phyloP scores from a whole-genome alignment of 2,113 vertebrate genomes.

The Girardinichthys multiradiatus region DNA sequence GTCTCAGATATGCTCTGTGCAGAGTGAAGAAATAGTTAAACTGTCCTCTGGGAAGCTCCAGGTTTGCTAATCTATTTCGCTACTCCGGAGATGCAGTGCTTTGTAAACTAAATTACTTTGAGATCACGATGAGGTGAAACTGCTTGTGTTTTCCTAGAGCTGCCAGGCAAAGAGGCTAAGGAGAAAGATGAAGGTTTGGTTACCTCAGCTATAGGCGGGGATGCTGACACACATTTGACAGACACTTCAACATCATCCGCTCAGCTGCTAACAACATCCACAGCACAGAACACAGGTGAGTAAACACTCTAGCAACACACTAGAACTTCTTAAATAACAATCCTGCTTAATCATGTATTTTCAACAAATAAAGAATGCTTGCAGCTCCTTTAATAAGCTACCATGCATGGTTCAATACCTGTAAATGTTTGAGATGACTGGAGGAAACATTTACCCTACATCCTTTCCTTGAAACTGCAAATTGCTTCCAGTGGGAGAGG shows the following conservation, averaged over 20 bases:
- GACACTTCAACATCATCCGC: constrained; percentile 18
- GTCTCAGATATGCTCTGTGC: constrained; percentile 38
- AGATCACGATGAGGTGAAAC: constrained; percentile 44
- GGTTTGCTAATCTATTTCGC: constrained; percentile 36
- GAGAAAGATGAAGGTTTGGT: constrained; percentile 37
- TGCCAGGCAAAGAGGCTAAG: constrained; percentile 29
- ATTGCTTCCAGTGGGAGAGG: constrained; percentile 62
- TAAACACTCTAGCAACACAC: constrained; percentile 4
- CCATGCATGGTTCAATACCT: constrained; percentile 15
- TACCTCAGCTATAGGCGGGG: constrained; percentile 13
- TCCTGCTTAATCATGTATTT: not conserved
- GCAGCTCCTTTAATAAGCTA: constrained; percentile 12
- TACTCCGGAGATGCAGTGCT: not conserved
- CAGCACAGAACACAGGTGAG: constrained; percentile 60
- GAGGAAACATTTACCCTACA: constrained; percentile 25
- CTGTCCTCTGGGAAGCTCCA: constrained; percentile 12
- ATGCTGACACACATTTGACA: constrained; percentile 14
- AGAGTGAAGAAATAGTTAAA: constrained; percentile 32
- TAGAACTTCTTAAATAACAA: not conserved
- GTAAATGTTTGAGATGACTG: constrained; percentile 35
- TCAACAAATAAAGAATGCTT: not conserved
- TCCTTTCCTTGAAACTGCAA: constrained; percentile 42
- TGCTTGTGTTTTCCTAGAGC: constrained; percentile 57
- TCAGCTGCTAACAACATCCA: constrained; percentile 27
- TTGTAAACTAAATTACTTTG: constrained; percentile 29